A percentile compares a stretch with the other conserved stretches of the same genome.
Evolutionary conservation across 2,797 vertebrate species (phyloP).

Genomic region (Apogon hyalosoma): DNA sequence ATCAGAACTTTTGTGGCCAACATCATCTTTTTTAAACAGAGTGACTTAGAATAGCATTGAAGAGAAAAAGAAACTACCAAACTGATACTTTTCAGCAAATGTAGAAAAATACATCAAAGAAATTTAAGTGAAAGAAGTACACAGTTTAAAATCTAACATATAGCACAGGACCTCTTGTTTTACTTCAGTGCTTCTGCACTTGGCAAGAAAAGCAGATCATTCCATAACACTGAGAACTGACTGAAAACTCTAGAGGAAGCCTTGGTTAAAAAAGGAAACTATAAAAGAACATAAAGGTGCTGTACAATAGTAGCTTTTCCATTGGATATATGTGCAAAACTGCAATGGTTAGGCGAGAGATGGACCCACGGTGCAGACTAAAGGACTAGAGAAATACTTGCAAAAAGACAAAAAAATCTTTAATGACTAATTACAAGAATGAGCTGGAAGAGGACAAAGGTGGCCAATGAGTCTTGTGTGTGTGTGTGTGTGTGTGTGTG

Average conservation of each 20-base stretch:
- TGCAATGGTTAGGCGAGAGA: no score
- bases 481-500: no score
- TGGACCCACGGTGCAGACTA: no score
- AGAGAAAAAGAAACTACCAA: conserved; percentile 8
- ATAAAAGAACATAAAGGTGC: no score
- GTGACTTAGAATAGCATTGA: background rate
- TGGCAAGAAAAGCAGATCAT: background rate
- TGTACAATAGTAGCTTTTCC: no score
- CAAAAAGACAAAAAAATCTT: no score
- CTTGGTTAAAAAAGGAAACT: background rate
- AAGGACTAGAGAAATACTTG: no score
- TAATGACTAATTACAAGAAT: no score
- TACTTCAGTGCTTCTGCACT: conserved; percentile 13
- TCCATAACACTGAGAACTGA: background rate
- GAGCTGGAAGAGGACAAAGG: no score
- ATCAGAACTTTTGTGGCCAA: background rate
- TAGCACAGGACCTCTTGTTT: background rate
- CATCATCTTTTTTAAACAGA: background rate
- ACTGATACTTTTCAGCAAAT: background rate
- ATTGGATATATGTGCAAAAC: no score
- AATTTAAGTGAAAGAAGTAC: background rate
- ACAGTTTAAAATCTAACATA: conserved; percentile 15
- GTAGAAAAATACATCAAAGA: conserved; percentile 18
- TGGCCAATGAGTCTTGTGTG: no score
- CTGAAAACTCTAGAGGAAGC: background rate